These are phyloP conservation scores for Aleiodes testaceus DNA, from an alignment of 2,888 invertebrate genomes.

Conservation along the genomic window DNA sequence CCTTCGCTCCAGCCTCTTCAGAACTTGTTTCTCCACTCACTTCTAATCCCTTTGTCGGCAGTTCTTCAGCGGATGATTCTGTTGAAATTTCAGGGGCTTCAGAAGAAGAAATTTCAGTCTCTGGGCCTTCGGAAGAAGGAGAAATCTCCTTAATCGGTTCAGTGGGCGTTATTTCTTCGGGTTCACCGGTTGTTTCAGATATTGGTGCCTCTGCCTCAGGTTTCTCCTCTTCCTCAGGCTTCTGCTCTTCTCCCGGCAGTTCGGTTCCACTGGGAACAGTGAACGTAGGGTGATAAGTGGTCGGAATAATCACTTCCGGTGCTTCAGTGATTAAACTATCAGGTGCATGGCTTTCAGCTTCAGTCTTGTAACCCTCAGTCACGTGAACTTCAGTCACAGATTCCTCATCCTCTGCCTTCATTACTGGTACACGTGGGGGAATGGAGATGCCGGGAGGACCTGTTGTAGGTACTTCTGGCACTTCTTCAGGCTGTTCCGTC, in stretches of 20 bases:
- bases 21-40: slow-evolving; percentile 55
- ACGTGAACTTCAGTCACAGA: slow-evolving; percentile 55
- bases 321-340: slow-evolving; percentile 58
- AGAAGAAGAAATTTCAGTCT: slow-evolving; percentile 37
- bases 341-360: slow-evolving; percentile 51
- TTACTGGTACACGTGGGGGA: slow-evolving; percentile 59
- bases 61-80: slow-evolving; percentile 51
- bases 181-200: slow-evolving; percentile 8
- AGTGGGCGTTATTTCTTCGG: neutral
- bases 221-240: slow-evolving; percentile 35
- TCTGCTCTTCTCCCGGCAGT: neutral
- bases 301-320: slow-evolving; percentile 51
- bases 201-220: slow-evolving; percentile 23
- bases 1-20: slow-evolving; percentile 48
- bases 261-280: slow-evolving; percentile 1
- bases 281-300: slow-evolving; percentile 56
- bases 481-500: slow-evolving; percentile 33
- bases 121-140: neutral
- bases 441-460: slow-evolving; percentile 62
- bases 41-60: slow-evolving; percentile 55
- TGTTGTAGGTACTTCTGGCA: slow-evolving; percentile 52
- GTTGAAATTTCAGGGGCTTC: slow-evolving; percentile 42
- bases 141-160: neutral
- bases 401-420: slow-evolving; percentile 65
- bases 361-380: slow-evolving; percentile 57